These are phyloP conservation scores for Caenorhabditis imperialis DNA, from an alignment of 2,888 invertebrate species.

Conservation along the genomic window DNA sequence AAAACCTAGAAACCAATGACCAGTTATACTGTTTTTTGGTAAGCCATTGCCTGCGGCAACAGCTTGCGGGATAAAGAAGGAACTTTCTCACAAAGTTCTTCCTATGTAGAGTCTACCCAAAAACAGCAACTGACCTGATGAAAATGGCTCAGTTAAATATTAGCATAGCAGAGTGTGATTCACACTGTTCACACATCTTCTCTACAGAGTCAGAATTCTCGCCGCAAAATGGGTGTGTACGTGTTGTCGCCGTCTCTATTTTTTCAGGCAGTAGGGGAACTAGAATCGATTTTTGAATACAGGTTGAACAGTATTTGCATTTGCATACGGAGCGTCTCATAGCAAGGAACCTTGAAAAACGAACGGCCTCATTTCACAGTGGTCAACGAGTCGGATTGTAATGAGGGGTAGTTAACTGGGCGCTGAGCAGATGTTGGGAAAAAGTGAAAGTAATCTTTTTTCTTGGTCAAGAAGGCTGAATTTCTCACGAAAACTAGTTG, in stretches of 20 bases:
- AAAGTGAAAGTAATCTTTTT: too few relatives aligned
- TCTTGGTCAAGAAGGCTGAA: too few relatives aligned
- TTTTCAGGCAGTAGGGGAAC: not conserved
- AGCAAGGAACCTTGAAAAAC: not conserved
- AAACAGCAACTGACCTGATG: constrained; percentile 27
- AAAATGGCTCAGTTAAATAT: constrained; percentile 25
- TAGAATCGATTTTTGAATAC: too few relatives aligned
- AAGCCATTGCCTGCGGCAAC: too few relatives aligned
- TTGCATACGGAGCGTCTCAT: too few relatives aligned
- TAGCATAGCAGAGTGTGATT: constrained; percentile 41
- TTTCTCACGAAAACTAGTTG: too few relatives aligned
- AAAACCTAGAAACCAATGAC: too few relatives aligned
- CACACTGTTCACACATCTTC: constrained; percentile 45
- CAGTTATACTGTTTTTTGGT: too few relatives aligned
- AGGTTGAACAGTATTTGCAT: too few relatives aligned
- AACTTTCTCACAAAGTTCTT: not conserved
- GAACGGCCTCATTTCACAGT: too few relatives aligned
- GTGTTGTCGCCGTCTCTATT: constrained; percentile 5
- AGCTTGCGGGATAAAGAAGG: too few relatives aligned
- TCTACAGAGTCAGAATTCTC: constrained; percentile 4
- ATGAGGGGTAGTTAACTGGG: constrained; percentile 15
- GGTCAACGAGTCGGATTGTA: constrained; percentile 24
- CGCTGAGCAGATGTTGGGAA: not conserved
- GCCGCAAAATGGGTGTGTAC: constrained; percentile 9
- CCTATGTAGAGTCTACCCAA: constrained; percentile 2